These are phyloP conservation scores for Venustaconcha ellipsiformis DNA, from an alignment of 1,140 invertebrate species.

Conservation along the genomic window DNA sequence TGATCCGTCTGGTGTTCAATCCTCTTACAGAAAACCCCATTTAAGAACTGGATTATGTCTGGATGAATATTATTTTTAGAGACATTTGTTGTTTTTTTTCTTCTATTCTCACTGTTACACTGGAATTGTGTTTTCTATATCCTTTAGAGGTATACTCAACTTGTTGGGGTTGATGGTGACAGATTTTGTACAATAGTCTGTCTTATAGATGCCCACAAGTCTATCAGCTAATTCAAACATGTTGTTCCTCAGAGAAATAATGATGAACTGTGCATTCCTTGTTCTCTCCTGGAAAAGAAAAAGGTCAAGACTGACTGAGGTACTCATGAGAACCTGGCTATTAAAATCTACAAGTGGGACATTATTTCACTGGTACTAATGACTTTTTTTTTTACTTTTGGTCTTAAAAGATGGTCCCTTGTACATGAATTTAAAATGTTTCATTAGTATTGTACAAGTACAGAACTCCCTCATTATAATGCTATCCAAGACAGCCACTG, in stretches of 20 bases:
- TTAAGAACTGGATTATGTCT: no score
- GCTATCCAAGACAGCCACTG: no score
- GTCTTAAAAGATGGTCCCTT: no score
- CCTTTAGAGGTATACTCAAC: conserved; percentile 36
- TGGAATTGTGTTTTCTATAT: conserved; percentile 8
- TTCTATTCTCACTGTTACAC: no score
- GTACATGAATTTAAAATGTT: no score
- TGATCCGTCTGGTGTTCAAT: no score
- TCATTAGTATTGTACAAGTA: no score
- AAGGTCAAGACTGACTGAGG: conserved; percentile 1
- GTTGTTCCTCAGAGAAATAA: conserved; percentile 95
- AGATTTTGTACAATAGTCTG: conserved; percentile 87
- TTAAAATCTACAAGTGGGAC: not conserved
- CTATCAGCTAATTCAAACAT: conserved; percentile 97
- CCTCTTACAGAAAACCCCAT: no score
- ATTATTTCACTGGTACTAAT: not conserved
- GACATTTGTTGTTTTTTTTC: no score
- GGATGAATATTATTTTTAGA: no score
- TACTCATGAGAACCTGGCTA: not conserved
- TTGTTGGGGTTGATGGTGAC: conserved; percentile 72
- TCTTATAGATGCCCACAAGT: conserved; percentile 97
- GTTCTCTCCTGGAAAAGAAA: conserved; percentile 83
- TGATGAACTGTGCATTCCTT: conserved; percentile 98
- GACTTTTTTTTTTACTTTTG: no score
- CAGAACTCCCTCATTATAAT: no score